Base-by-base conservation (phyloP, 2,113 vertebrate species). In the Tinamus guttatus region DNA sequence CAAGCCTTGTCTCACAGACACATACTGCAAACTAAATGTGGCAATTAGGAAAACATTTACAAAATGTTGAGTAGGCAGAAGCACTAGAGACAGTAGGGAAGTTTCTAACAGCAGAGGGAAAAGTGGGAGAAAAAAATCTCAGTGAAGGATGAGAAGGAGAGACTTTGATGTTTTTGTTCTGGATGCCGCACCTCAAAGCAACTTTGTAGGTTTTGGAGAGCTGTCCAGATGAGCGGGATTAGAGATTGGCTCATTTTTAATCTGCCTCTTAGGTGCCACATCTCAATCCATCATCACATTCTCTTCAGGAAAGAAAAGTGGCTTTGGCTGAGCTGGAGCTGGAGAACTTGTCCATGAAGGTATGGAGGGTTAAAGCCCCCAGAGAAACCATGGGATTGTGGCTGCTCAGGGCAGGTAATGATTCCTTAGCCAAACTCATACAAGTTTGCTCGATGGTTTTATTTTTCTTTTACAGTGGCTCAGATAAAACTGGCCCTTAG, bases 381-480 rank as follows among this genome's bases (percentile, higher is more conserved):
- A 51, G 10, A 49, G 22, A 63, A 86, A 71, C 67, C 11, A 3
- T 45, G 14, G 59, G 22, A 11, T 81, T 59, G 22, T 0, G 0
- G 19, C 34, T 60, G 59, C 19, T 36, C 59, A 62, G 59, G 32
- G 34, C 11, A 25, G 32, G 30, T 81, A 18, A 24, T 74, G 36
- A 38, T 59, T 92, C 49, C 8, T 62, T 78, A 89, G 63, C 24
- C n/a, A 52, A 60, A 36, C 34, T 62, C 34, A 62, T 19, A 7
- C 12, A 34, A 62, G 18, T 24, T 62, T 62, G 13, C 34, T 22
- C 22, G 13, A 36, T 24, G 20, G 34, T 14, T 62, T 62, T 62
- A 36, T 62, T 34, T n/a, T 36, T 17, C 34, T 62, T 62, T 62
- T 24, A 28, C 59, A 36, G n/a, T 62, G 59, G 34, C 32, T 36